Base-by-base conservation (phyloP, 1,140 invertebrate genomes). In the Melitaea cinxia region DNA sequence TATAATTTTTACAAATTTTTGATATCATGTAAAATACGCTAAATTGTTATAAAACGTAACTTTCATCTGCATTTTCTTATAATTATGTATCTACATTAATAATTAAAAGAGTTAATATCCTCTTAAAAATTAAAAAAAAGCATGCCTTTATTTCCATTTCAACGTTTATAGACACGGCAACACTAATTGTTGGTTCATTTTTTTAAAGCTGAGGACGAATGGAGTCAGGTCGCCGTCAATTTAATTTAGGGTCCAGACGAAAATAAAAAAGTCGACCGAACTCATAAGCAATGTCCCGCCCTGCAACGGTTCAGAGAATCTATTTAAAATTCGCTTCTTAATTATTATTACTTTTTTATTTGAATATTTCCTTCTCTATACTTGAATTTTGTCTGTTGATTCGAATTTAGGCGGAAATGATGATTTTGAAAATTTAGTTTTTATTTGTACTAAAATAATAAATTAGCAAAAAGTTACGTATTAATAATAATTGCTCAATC, bases 181-280 rank as follows among this genome's bases (percentile, higher is more conserved):
- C 47, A 37, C 21, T 52, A 37, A 52, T 52, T 60, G 59, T 35
- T 35, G 28, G 37, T 45, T 35, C 37, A 19, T 24, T 33, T 65
- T 54, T 65, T 65, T 58, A 35, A 47, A 47, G 50, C 59, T 69
- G 33, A 47, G 28, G 65, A 68, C 57, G 30, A 49, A 49, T 37
- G 45, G 49, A 72, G 47, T 39, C 26, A 69, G 54, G 58, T 73
- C 70, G 54, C 42, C 58, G 59, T 59, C 70, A 81, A 73, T 85
- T 87, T 84, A 85, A 83, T 88, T 88, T 85, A 70, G 80, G 70
- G 68, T 58, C 78, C 85, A 88, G 85, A 85, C 83, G 72, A 77
- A 87, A 85, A 83, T 83, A 80, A 83, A 83, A 70, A 75, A 78
- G 55, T 49, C 35, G 17, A 52, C 71, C 70, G 72, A 84, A 67